Evolutionary conservation across 2,797 vertebrate species (phyloP), one percentile per base, ranked within the genome.

Genomic region (Syndactyla subalaris): DNA sequence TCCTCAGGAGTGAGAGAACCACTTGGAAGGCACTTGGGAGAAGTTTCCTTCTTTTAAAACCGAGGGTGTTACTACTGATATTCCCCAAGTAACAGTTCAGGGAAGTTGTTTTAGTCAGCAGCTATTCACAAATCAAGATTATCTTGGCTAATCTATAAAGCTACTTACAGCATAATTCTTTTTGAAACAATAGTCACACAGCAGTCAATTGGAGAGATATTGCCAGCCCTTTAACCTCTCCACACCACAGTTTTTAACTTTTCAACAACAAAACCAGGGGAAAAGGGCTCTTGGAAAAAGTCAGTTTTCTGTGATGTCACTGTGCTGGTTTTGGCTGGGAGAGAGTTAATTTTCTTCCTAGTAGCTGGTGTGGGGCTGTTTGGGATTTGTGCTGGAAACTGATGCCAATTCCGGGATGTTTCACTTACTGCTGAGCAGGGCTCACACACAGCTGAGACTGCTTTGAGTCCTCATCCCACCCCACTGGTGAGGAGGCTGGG

Each of bases 101-200:
- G 82, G 82, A 84, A 92, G 79, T 66, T 66, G 46, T 70, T 93
- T 65, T 14, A 93, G 89, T 95, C 92, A 84, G 87, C 72, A 96
- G 91, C 91, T 85, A 80, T 24, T 93, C 82, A 91, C 72, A 80
- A 85, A 93, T 66, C 61, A 51, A 91, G 92, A 96, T 97, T 95
- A 96, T 89, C 18, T 74, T 88, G 84, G 88, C 72, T 95, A 96
- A 96, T 96, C 95, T 96, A 92, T 70, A 96, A 94, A 95, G 92
- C 90, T 95, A 38, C 94, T 96, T 92, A 87, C 48, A 76, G 71
- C 36, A 32, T 94, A 96, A 95, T 88, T 95, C 66, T 94, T 92
- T 86, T 80, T 48, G 36, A 91, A 92, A 95, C 87, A 92, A 94
- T 81, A 88, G 72, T 63, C 91, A 75, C 84, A 36, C 88, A 81